These are phyloP conservation scores for Odontesthes bonariensis DNA, from an alignment of 2,113 vertebrate genomes.

Conservation along the genomic window DNA sequence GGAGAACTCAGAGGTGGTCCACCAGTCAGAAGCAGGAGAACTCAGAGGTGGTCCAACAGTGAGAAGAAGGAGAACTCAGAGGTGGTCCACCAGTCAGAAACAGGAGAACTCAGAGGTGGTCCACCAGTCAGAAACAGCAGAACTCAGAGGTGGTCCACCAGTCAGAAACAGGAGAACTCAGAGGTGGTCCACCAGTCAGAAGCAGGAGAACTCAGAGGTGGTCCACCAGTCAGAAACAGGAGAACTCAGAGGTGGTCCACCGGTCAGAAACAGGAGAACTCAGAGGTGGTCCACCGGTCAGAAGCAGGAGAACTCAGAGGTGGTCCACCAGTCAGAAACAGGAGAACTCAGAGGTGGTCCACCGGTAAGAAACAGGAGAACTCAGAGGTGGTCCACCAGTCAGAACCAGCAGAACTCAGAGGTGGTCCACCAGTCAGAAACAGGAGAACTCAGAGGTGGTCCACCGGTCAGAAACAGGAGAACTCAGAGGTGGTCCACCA, in stretches of 20 bases:
- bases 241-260: slow-evolving; percentile 13
- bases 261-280: slow-evolving; percentile 19
- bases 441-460: slow-evolving; percentile 19
- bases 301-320: slow-evolving; percentile 19
- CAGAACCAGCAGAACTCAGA: slow-evolving; percentile 25
- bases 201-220: slow-evolving; percentile 16
- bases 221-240: slow-evolving; percentile 8
- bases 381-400: slow-evolving; percentile 7
- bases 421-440: slow-evolving; percentile 7
- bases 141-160: slow-evolving; percentile 9
- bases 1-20: slow-evolving; percentile 16
- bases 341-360: slow-evolving; percentile 16
- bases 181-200: slow-evolving; percentile 13
- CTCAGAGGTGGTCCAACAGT: no score
- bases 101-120: slow-evolving; percentile 19
- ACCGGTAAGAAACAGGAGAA: slow-evolving; percentile 14
- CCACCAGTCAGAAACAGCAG: slow-evolving; percentile 8
- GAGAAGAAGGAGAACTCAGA: slow-evolving; percentile 12
- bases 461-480: slow-evolving; percentile 8
- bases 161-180: slow-evolving; percentile 21
- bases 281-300: slow-evolving; percentile 13
- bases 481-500: slow-evolving; percentile 9
- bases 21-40: slow-evolving; percentile 9
- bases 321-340: slow-evolving; percentile 5
- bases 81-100: slow-evolving; percentile 7